These are phyloP conservation scores for Rhea pennata DNA, from an alignment of 2,113 vertebrate genomes.

Conservation along the genomic window DNA sequence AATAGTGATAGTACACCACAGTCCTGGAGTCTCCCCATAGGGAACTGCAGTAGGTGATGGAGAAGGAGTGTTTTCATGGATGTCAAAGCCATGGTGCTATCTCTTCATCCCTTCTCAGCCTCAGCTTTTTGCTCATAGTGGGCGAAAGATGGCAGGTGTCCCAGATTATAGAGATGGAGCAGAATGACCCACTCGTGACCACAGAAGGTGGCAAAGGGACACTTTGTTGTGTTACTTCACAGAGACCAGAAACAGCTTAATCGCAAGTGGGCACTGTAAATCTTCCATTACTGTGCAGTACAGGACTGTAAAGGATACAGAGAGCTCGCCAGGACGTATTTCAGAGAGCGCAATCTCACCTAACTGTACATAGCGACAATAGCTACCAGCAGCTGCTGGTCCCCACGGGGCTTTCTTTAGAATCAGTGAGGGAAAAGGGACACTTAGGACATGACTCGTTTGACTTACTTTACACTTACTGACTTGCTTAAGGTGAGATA, in stretches of 20 bases:
- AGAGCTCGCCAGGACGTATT: background rate
- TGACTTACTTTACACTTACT: background rate
- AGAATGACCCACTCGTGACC: background rate
- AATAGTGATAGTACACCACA: background rate
- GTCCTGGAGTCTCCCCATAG: background rate
- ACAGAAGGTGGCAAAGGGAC: background rate
- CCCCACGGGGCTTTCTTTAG: background rate
- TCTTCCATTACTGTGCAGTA: background rate
- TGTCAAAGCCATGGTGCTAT: background rate
- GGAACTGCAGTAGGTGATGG: background rate
- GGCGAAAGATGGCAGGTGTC: background rate
- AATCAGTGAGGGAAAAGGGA: background rate
- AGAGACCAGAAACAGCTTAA: background rate
- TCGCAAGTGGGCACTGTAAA: background rate
- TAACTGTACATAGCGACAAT: background rate
- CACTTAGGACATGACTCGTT: background rate
- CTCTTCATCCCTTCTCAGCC: background rate
- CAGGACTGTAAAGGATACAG: background rate
- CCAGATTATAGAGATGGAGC: background rate
- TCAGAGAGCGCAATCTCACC: rapidly evolving
- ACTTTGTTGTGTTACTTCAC: background rate
- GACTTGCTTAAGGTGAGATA: background rate
- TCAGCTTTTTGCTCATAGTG: background rate
- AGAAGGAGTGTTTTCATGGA: background rate
- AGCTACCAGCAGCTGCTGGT: background rate